Evolutionary conservation across 2,113 vertebrate species (phyloP), one percentile per base, ranked within the genome.

Genomic region (Phylloscopus trochiloides): DNA sequence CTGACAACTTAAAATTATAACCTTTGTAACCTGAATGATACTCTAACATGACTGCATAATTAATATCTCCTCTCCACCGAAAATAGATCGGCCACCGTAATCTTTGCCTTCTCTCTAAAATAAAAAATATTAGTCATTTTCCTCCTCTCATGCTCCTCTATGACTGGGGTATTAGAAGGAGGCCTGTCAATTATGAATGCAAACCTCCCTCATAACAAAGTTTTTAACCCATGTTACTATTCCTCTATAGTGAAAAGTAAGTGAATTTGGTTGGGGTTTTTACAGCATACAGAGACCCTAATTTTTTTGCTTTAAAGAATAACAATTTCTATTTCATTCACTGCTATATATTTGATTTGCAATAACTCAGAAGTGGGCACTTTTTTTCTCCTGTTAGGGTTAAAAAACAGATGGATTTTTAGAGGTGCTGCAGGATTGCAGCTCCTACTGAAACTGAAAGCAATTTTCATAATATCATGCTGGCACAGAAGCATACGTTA

Each of bases 391-490:
- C 34, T 77, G 89, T 54, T 67, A 88, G 28, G 18, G 22, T 79
- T 80, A 45, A 90, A 86, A 94, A 88, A 1, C 34, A 72, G 36
- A 79, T 42, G 40, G 71, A 52, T 91, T 94, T 95, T 92, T 72
- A 83, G 67, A 92, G 71, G 88, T 83, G 50, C 3, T 62, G 72
- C 43, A 66, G 63, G 42, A 78, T 88, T 86, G 24, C 42, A 86
- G 34, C 42, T 86, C 58, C 62, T 88, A 73, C 58, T 73, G 71
- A 97, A 94, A 83, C 22, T 58, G 32, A 70, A 90, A 90, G 18
- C 71, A 17, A 74, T 95, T 80, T 95, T 92, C 54, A 67, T 90
- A 93, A 88, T 77, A 92, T 57, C 52, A 57, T 57, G 40, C 83
- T 95, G 75, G 51, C 48, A 83, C 55, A 66, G 50, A 73, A 71